A percentile compares a stretch with the other conserved stretches of the same genome.
These are phyloP conservation scores for Metopolophium dirhodum DNA, from an alignment of 1,140 invertebrate genomes.

Conservation along the genomic window DNA sequence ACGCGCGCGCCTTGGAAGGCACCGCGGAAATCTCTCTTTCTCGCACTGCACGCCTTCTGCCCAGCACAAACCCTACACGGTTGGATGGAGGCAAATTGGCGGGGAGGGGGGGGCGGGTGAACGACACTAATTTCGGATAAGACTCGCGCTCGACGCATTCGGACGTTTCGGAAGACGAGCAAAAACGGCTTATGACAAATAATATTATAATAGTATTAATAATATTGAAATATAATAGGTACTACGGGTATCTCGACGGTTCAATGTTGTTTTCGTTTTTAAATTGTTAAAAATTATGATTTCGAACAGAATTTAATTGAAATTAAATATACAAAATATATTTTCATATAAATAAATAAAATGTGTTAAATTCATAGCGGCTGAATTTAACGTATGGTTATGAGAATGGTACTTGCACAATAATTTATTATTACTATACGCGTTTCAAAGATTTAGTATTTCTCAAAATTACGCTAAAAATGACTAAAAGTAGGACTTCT, in stretches of 20 bases:
- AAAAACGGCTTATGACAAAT: not conserved
- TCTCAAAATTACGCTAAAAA: too few relatives aligned
- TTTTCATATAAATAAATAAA: too few relatives aligned
- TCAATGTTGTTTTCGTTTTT: not conserved
- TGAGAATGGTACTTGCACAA: too few relatives aligned
- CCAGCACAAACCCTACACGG: not conserved
- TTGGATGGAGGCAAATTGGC: not conserved
- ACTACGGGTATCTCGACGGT: not conserved
- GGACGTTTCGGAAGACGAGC: not conserved
- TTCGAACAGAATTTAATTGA: not conserved
- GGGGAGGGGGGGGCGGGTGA: not conserved
- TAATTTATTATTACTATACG: too few relatives aligned
- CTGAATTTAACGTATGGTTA: too few relatives aligned
- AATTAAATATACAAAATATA: not conserved
- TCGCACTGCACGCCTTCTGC: not conserved
- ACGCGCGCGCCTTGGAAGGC: not conserved
- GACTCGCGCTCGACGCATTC: not conserved
- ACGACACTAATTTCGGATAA: slow-evolving; percentile 27
- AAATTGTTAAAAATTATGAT: not conserved
- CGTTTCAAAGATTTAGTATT: too few relatives aligned
- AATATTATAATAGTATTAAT: too few relatives aligned
- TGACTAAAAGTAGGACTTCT: too few relatives aligned
- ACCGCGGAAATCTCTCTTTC: not conserved
- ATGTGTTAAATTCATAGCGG: too few relatives aligned
- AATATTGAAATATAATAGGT: too few relatives aligned